phyloP scores from a whole-genome alignment of 2,888 invertebrate genomes.

The Eristalis tenax region DNA sequence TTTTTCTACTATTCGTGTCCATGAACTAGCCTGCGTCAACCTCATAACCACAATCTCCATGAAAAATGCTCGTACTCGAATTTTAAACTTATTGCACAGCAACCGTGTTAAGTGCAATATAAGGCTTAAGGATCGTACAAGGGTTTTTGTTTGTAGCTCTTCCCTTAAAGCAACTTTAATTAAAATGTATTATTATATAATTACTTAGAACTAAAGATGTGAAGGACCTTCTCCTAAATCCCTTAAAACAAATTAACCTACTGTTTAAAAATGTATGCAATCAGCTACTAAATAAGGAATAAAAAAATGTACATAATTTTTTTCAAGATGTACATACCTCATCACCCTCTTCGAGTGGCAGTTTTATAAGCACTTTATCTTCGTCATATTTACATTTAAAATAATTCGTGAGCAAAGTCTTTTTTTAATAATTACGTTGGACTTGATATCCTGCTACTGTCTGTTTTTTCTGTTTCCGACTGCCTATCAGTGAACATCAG shows the following conservation, averaged over 20 bases:
- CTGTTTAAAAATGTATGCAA: neutral
- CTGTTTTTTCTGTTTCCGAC: too few species aligned
- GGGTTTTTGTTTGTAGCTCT: neutral
- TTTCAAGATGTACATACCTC: too few species aligned
- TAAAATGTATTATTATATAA: neutral
- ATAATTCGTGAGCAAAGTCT: too few species aligned
- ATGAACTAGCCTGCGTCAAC: neutral
- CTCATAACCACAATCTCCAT: neutral
- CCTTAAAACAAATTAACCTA: neutral
- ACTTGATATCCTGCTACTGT: too few species aligned
- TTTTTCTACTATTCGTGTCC: neutral
- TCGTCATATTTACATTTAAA: too few species aligned
- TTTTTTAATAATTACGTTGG: too few species aligned
- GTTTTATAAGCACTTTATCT: too few species aligned
- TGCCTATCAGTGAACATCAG: too few species aligned
- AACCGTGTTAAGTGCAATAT: neutral
- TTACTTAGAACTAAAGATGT: neutral
- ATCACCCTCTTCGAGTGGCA: too few species aligned
- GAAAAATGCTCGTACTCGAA: neutral
- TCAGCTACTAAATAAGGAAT: neutral
- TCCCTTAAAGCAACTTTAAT: neutral
- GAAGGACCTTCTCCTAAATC: neutral
- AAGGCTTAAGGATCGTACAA: neutral
- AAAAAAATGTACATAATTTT: too few species aligned
- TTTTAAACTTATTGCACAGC: neutral